phyloP scores from a whole-genome alignment of 2,797 vertebrate species.

The Momotus momota region DNA sequence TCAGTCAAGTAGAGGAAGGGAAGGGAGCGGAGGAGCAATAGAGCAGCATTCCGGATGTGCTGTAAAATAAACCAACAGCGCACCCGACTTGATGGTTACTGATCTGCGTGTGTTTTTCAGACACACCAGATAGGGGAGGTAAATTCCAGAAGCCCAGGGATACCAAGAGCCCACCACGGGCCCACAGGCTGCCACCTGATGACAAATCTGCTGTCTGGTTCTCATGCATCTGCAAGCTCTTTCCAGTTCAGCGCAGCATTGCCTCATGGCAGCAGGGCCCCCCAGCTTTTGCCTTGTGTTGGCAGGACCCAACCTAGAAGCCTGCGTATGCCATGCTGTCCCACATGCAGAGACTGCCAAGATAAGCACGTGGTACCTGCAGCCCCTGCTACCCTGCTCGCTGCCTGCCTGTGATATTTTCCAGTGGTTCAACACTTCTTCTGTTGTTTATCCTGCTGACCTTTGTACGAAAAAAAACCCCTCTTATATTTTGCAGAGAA shows the following conservation, averaged over 20 bases:
- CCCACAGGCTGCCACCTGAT: not conserved
- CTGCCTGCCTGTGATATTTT: not conserved
- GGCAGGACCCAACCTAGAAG: not conserved
- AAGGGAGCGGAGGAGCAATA: not conserved
- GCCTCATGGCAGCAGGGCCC: not conserved
- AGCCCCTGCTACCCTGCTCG: not conserved
- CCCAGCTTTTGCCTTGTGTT: accelerated
- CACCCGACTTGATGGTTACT: not conserved
- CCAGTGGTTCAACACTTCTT: not conserved
- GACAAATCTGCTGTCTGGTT: not conserved
- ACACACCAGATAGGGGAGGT: not conserved
- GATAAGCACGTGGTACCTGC: not conserved
- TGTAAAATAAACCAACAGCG: not conserved
- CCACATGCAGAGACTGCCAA: not conserved
- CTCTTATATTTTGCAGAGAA: not conserved
- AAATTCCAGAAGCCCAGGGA: not conserved
- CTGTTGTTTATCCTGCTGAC: not conserved
- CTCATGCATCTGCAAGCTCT: not conserved
- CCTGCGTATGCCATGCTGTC: not conserved
- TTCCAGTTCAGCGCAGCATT: not conserved
- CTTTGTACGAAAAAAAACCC: not conserved
- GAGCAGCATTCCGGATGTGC: not conserved
- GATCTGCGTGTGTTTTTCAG: not conserved
- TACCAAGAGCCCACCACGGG: not conserved
- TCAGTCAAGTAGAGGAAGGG: not conserved